A percentile compares a stretch with the other conserved stretches of the same genome.
phyloP scores from a whole-genome alignment of 2,888 invertebrate genomes.

The Teleogryllus oceanicus region DNA sequence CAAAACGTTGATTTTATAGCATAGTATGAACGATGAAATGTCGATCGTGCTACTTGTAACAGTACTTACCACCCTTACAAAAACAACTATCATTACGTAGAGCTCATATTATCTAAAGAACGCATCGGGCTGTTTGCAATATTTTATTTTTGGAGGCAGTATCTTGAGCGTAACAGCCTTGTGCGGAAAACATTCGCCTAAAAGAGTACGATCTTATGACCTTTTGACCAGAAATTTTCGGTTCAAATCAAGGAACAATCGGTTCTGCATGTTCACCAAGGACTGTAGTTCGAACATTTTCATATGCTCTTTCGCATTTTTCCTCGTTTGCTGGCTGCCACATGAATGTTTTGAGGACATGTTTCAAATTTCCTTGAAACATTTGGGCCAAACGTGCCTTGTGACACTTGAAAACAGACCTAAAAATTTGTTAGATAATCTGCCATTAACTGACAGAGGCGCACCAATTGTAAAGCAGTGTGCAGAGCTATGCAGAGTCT shows the following conservation, averaged over 20 bases:
- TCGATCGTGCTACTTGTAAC: no score
- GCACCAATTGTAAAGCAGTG: conserved; percentile 6
- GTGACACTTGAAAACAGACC: neutral
- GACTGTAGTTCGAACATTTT: neutral
- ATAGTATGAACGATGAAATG: no score
- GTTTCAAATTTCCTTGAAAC: conserved; percentile 19
- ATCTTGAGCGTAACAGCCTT: neutral
- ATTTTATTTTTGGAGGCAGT: conserved; percentile 4
- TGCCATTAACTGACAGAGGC: neutral
- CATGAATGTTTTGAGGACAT: neutral
- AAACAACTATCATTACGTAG: neutral
- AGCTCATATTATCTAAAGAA: neutral
- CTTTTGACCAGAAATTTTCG: neutral
- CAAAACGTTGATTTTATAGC: no score
- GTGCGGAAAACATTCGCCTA: neutral
- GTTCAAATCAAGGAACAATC: no score
- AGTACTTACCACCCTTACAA: neutral
- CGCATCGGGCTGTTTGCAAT: neutral
- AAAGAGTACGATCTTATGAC: neutral
- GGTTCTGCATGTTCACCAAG: no score
- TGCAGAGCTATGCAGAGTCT: neutral
- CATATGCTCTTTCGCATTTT: neutral
- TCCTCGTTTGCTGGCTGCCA: neutral
- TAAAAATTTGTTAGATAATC: conserved; percentile 21
- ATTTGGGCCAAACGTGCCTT: conserved; percentile 3